Evolutionary conservation across 2,888 invertebrate genomes (phyloP), one percentile per base, ranked within the genome.

Genomic region (Lymantria monacha): DNA sequence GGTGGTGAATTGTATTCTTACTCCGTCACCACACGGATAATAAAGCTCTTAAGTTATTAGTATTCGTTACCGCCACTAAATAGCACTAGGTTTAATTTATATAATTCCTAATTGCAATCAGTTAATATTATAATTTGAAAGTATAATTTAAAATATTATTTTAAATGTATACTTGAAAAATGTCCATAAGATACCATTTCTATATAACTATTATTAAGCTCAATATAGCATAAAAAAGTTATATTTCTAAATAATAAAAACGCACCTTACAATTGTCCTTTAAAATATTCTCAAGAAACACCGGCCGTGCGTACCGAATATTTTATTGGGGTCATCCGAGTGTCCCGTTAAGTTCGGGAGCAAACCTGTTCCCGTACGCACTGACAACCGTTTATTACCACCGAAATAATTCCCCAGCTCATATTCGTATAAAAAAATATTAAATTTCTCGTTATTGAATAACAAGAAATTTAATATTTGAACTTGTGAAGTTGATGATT

Each of bases 301-400:
- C 61, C 50, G 52, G 40, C 45, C 36, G 66, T 62, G 54, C 71
- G 67, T 72, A 70, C 71, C 79, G 54, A 79, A 79, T 76, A 57
- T 64, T 49, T 52, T 67, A 81, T 79, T 75, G 76, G 55, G 74
- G 77, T 76, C 78, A 74, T 48, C 45, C 63, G 49, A 53, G 47
- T 46, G 67, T 77, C 73, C 77, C 78, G 78, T 75, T 77, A 76
- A 42, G 50, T 58, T 55, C 61, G 70, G 72, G 69, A 62, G 50
- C 48, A 59, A 69, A 73, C 78, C 73, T 64, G 76, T 74, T 70
- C 61, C 61, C 49, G 47, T 53, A 42, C 53, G 58, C 59, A 63
- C 53, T 58, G 66, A 69, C 66, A 61, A 61, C 61, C 37, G 48
- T 56, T 58, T 59, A 66, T 58, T 59, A 66, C 48, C 45, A 44